Evolutionary conservation across 2,797 vertebrate genomes (phyloP).

Genomic region (Sebastes jordani): DNA sequence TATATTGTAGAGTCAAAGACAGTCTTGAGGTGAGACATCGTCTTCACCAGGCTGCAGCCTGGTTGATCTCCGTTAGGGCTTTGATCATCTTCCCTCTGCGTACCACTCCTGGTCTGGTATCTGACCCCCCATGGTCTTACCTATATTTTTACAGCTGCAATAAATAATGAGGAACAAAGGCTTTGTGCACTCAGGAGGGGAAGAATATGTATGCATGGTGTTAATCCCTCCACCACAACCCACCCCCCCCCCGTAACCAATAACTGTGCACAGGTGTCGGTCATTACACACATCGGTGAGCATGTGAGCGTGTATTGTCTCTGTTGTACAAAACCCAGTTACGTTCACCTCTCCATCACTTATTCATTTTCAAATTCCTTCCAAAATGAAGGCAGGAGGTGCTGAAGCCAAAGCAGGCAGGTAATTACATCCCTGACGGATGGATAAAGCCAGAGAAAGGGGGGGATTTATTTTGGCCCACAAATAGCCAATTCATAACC

Average conservation of each 20-base stretch:
- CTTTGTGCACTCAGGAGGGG: neutral
- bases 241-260: neutral
- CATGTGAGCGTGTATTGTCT: neutral
- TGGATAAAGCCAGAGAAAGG: neutral
- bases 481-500: slow-evolving; percentile 39
- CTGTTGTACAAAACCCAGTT: slow-evolving; percentile 3
- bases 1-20: no score
- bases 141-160: no score
- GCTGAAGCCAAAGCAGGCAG: slow-evolving; percentile 28
- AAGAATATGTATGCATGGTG: neutral
- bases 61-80: no score
- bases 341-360: slow-evolving; percentile 43
- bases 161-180: no score
- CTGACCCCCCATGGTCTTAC: no score
- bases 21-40: no score
- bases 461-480: slow-evolving; percentile 23
- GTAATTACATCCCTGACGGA: slow-evolving; percentile 58
- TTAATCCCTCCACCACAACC: neutral
- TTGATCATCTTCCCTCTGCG: no score
- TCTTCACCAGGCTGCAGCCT: no score
- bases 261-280: slow-evolving; percentile 22
- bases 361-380: slow-evolving; percentile 50
- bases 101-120: no score
- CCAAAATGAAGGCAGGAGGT: slow-evolving; percentile 28
- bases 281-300: slow-evolving; percentile 2